phyloP scores from a whole-genome alignment of 2,888 invertebrate species.

The Frankliniella intonsa region DNA sequence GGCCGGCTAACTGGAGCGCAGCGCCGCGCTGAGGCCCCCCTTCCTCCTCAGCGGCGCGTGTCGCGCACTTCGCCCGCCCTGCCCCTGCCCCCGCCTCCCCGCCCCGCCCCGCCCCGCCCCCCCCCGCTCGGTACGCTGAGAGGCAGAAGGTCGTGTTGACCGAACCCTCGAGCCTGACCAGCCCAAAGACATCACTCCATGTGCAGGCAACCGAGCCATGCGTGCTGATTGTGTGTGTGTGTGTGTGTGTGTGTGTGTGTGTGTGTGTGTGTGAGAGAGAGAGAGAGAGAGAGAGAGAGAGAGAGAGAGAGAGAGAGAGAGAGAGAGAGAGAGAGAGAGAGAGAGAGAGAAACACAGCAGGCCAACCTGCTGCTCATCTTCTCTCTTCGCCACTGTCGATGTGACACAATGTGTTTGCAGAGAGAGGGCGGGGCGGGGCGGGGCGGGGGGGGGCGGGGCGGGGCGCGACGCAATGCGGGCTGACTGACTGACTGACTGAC shows the following conservation, averaged over 20 bases:
- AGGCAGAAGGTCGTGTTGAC: background rate
- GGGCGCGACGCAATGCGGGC: too few relatives aligned
- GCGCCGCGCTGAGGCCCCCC: too few relatives aligned
- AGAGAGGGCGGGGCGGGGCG: too few relatives aligned
- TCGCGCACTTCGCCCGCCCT: background rate
- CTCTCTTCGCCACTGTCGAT: too few relatives aligned
- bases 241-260: background rate
- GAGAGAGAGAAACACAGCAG: background rate
- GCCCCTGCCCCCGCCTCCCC: background rate
- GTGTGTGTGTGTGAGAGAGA: background rate
- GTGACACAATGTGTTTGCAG: too few relatives aligned
- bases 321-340: background rate
- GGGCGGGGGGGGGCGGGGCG: too few relatives aligned
- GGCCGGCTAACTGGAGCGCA: too few relatives aligned
- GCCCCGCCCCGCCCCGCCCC: background rate
- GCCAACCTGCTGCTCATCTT: too few relatives aligned
- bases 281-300: slow-evolving; percentile 1
- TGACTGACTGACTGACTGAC: too few relatives aligned
- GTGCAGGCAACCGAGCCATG: background rate
- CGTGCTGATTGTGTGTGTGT: background rate
- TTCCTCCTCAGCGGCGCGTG: too few relatives aligned
- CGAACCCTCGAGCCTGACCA: background rate
- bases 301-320: background rate
- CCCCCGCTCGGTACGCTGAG: background rate
- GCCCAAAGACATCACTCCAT: background rate